phyloP scores from a whole-genome alignment of 2,113 vertebrate species.

The Toxotes jaculatrix region DNA sequence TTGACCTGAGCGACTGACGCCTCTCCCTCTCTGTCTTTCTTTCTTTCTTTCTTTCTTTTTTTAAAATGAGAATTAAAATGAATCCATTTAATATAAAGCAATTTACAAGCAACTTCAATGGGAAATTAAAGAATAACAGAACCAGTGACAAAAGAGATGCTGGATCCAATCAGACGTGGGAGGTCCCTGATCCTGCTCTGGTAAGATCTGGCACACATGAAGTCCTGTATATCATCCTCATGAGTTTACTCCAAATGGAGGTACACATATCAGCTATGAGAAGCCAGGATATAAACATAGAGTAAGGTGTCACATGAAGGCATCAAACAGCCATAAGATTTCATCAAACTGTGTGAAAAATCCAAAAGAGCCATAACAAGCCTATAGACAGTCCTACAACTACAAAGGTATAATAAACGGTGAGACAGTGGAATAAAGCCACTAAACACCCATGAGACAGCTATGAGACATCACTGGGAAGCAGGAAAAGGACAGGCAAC shows the following conservation, averaged over 20 bases:
- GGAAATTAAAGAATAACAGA: too few species aligned
- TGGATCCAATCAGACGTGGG: too few species aligned
- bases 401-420: background rate
- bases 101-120: too few species aligned
- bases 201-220: too few species aligned
- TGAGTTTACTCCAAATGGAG: background rate
- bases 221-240: too few species aligned
- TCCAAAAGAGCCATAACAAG: background rate
- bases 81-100: too few species aligned
- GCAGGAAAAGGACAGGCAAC: constrained; percentile 14
- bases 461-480: background rate
- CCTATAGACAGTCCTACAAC: background rate
- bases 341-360: background rate
- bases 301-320: background rate
- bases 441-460: background rate
- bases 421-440: background rate
- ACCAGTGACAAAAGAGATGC: too few species aligned
- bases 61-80: too few species aligned
- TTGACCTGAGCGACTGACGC: too few species aligned
- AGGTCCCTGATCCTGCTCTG: too few species aligned
- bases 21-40: too few species aligned
- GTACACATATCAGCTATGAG: background rate
- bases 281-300: background rate
- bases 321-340: background rate
- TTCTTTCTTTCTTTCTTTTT: too few species aligned